A percentile compares a stretch with the other conserved stretches of the same genome.
Conservation (phyloP, 2,797 vertebrate species). For the Cyprinella venusta region DNA sequence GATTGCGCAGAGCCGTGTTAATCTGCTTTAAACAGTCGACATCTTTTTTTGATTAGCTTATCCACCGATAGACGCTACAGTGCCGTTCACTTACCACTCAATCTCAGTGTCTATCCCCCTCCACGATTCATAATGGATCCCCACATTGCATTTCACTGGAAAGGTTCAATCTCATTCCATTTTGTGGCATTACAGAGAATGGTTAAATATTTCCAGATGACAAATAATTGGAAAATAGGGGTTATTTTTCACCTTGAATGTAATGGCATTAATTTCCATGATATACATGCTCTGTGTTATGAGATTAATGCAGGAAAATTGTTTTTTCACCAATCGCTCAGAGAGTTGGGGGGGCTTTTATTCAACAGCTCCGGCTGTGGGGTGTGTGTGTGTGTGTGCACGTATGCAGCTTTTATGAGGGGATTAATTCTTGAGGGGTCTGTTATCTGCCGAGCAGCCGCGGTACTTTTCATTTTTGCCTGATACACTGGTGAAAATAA, state of each 20-base stretch:
- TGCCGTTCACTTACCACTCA: slow-evolving; percentile 6
- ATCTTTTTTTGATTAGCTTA: slow-evolving; percentile 47
- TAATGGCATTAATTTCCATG: slow-evolving; percentile 55
- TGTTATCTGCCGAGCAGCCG: slow-evolving; percentile 56
- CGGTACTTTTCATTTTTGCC: slow-evolving; percentile 58
- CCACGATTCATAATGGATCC: not conserved
- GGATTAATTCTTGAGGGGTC: slow-evolving; percentile 62
- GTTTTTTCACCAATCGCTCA: slow-evolving; percentile 33
- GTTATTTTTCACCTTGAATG: slow-evolving; percentile 41
- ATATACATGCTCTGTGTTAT: slow-evolving; percentile 41
- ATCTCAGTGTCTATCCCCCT: not conserved
- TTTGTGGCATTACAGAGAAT: slow-evolving; percentile 39
- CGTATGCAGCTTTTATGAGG: slow-evolving; percentile 32
- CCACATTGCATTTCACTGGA: slow-evolving; percentile 8
- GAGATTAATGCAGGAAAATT: slow-evolving; percentile 49
- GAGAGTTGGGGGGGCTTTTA: slow-evolving; percentile 5
- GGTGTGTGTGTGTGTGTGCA: slow-evolving; percentile 47
- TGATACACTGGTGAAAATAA: slow-evolving; percentile 55
- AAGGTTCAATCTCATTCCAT: slow-evolving; percentile 16
- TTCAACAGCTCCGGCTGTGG: slow-evolving; percentile 51
- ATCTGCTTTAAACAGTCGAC: slow-evolving; percentile 54
- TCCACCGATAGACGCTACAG: slow-evolving; percentile 11
- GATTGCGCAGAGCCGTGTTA: slow-evolving; percentile 44
- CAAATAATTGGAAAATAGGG: slow-evolving; percentile 48
- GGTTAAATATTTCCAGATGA: slow-evolving; percentile 55